phyloP scores from a whole-genome alignment of 2,797 vertebrate species.

The Hypotaenidia philippensis region DNA sequence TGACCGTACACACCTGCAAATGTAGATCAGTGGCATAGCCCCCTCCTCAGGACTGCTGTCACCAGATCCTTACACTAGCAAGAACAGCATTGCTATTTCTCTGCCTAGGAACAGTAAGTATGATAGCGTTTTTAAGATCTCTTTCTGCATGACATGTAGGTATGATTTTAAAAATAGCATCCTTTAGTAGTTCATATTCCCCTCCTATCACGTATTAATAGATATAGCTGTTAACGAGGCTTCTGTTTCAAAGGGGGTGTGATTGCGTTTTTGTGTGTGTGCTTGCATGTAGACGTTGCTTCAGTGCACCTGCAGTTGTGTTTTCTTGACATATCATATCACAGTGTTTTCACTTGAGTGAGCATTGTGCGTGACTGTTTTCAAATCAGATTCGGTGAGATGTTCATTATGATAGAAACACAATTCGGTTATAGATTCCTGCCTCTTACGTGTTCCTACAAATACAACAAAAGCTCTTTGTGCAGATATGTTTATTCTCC shows the following conservation, averaged over 20 bases:
- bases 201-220: background rate
- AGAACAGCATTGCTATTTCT: slow-evolving; percentile 17
- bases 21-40: background rate
- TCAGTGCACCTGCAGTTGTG: slow-evolving; percentile 44
- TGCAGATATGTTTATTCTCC: background rate
- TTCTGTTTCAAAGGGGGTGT: background rate
- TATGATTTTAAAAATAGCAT: background rate
- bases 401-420: background rate
- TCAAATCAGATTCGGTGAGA: background rate
- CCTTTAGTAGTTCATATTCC: background rate
- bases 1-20: slow-evolving; percentile 59
- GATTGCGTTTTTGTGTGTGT: background rate
- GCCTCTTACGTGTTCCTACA: background rate
- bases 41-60: slow-evolving; percentile 3
- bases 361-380: background rate
- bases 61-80: slow-evolving; percentile 1
- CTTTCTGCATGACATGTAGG: slow-evolving; percentile 23
- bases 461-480: background rate
- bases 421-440: background rate
- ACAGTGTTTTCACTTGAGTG: background rate
- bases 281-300: slow-evolving; percentile 47
- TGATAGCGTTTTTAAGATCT: background rate
- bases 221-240: background rate
- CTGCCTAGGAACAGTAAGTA: slow-evolving; percentile 76
- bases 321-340: background rate